Evolutionary conservation across 1,140 invertebrate species (phyloP), one percentile per base, ranked within the genome.

Genomic region (Dufourea novaeangliae): DNA sequence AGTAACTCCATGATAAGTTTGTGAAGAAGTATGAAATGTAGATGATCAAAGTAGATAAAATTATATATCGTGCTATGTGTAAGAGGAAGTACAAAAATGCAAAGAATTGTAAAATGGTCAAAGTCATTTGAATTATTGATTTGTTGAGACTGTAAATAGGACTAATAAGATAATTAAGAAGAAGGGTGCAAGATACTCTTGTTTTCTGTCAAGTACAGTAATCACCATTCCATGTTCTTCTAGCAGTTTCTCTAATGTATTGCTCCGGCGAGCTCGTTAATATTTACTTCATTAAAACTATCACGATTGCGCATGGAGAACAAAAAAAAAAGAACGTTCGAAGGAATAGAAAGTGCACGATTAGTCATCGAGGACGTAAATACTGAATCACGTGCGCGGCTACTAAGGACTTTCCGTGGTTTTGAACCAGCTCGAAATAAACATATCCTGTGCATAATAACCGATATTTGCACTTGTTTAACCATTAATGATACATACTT

Each of bases 321-420:
- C 25, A n/a, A 10, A 14, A 29, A 17, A 63, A 61, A 78, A 84
- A 84, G 32, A 79, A 70, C 72, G 39, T 64, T 59, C 70, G 69
- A 57, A 22, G 59, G 37, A 67, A 71, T 85, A 85, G 83, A 85
- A 85, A 85, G 83, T 84, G 72, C 54, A 52, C 59, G 78, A 81
- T 85, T 85, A 85, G 78, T 84, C 83, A 85, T 85, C 79, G 71
- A 75, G 62, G 41, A 70, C 54, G 41, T 46, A 46, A 59, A 59
- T 69, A 68, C 63, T 75, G 73, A 75, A 75, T 75, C 63, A 75
- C 52, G 63, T 68, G 32, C 59, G 37, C 14, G n/a, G 37, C 20
- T 50, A 5, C n/a, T n/a, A 34, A 37, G 11, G 52, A 25, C 39
- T 59, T 32, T 50, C 41, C 10, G 22, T n/a, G 41, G 46, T 32